phyloP scores from a whole-genome alignment of 2,113 vertebrate species.

The Mungos mungo region DNA sequence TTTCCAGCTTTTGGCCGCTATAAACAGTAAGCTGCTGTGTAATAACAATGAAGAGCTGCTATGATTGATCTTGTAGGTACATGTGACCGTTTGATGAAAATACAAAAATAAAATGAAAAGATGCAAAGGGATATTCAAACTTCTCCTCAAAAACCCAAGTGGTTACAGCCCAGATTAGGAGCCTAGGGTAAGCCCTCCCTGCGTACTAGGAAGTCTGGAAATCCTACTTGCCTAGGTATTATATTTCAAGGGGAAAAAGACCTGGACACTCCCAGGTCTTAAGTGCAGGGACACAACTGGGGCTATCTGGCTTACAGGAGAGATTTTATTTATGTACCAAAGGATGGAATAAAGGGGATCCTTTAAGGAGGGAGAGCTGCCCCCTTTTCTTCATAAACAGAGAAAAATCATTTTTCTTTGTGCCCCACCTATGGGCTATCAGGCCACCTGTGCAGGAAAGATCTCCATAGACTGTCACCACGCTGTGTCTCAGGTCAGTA shows the following conservation, averaged over 20 bases:
- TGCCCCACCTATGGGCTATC: too few species aligned
- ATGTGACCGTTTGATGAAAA: background rate
- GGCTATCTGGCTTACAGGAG: background rate
- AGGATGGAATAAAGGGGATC: too few species aligned
- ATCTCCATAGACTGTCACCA: fast-evolving
- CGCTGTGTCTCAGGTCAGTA: background rate
- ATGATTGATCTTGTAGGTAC: background rate
- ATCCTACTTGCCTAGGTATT: background rate
- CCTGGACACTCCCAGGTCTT: background rate
- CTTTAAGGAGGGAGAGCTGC: background rate
- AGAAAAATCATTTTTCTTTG: background rate
- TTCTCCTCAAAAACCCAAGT: background rate
- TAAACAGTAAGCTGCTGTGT: background rate
- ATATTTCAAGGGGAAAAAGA: background rate
- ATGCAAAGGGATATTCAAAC: background rate
- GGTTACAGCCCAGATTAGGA: background rate
- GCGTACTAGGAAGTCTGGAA: background rate
- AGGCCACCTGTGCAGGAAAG: background rate
- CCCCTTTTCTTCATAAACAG: background rate
- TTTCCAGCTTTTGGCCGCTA: background rate
- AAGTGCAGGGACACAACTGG: background rate
- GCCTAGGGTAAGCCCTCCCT: too few species aligned
- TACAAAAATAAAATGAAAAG: background rate
- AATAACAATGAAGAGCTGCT: background rate
- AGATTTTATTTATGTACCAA: background rate